phyloP scores from a whole-genome alignment of 1,140 invertebrate species.

The roundworm (Caenorhabditis elegans) region WBcel235 BX284602.5:2478501-2479000 shows the following conservation, averaged over 20 bases:
- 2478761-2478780: conserved; percentile 54
- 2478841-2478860: neutral
- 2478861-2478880: neutral
- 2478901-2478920: no score
- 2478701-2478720: conserved; percentile 48
- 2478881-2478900: neutral
- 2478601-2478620: conserved; percentile 30
- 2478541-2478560: no score
- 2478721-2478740: conserved; percentile 43
- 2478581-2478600: neutral
- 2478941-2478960: neutral
- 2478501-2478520: no score
- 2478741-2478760: conserved; percentile 51
- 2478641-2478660: conserved; percentile 40
- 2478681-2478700: conserved; percentile 39
- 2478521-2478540: no score
- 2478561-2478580: no score
- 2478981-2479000: neutral
- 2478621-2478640: conserved; percentile 38
- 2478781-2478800: conserved; percentile 59
- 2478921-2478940: neutral
- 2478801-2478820: conserved; percentile 53
- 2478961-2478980: neutral
- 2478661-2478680: conserved; percentile 50
- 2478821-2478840: neutral